These are phyloP conservation scores for Hiodon alosoides DNA, from an alignment of 2,113 vertebrate genomes.

Conservation along the genomic window DNA sequence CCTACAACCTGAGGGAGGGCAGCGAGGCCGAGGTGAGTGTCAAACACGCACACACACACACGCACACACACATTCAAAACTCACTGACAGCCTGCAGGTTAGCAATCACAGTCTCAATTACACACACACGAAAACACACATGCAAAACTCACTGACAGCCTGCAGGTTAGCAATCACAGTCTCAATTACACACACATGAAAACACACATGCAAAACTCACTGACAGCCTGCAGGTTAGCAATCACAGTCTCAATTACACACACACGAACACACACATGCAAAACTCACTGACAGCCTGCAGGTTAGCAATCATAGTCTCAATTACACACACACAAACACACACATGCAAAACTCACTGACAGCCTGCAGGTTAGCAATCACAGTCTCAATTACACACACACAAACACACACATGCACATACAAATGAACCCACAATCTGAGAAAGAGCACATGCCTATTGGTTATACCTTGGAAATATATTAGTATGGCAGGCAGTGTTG, in stretches of 20 bases:
- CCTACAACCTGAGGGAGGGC: constrained; percentile 88
- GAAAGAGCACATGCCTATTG: background rate
- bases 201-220: background rate
- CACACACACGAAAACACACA: background rate
- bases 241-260: background rate
- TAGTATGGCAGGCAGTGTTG: too few relatives aligned
- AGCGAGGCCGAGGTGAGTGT: constrained; percentile 70
- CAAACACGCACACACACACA: background rate
- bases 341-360: background rate
- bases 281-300: too few relatives aligned
- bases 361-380: background rate
- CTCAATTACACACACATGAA: background rate
- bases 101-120: too few relatives aligned
- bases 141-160: background rate
- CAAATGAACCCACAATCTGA: too few relatives aligned
- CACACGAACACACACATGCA: background rate
- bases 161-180: background rate
- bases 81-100: too few relatives aligned
- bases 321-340: too few relatives aligned
- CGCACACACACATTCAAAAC: too few relatives aligned
- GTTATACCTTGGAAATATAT: too few relatives aligned
- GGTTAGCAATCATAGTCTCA: too few relatives aligned
- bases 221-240: too few relatives aligned
- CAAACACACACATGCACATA: background rate
- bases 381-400: background rate